Evolutionary conservation across 2,113 vertebrate species (phyloP), one percentile per base, ranked within the genome.

Genomic region (Rallus limicola): DNA sequence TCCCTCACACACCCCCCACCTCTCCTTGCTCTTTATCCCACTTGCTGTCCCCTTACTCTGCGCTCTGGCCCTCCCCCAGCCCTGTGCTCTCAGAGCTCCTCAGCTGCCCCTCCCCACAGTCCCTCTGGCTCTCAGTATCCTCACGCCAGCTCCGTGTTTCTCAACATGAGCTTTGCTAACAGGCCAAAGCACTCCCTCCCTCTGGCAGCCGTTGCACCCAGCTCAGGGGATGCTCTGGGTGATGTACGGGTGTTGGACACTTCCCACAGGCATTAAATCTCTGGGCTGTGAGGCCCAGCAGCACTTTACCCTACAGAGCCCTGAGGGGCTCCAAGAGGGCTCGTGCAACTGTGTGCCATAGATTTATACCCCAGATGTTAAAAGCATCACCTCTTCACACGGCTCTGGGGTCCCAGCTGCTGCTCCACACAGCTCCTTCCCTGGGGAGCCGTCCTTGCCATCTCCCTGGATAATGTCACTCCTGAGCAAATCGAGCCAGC

Each of bases 381-480:
- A 53, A 67, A 59, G 56, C 1, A 0, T 13, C 38, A 60, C 33
- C 68, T 75, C 62, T 42, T 58, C 3, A 4, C 31, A 13, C 50
- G 42, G 46, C 53, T 28, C 33, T 5, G 2, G n/a, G 29, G 53
- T 16, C 59, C 40, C 13, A 13, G 40, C 11, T 13, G 13, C 40
- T 40, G 5, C 55, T n/a, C 63, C 24, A 0, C 42, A 31, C 71
- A 64, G 23, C 4, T 1, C 53, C 11, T 24, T 19, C n/a, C 74
- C 16, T 1, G 0, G 2, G 0, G 58, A 33, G 70, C 46, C 6
- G 29, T 25, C 71, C 38, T 33, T 56, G 23, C 28, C 1, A 0
- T 23, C 34, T 77, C 53, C 44, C 24, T 26, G 23, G 76, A 16
- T 19, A 48, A 38, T 0, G 5, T 19, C 19, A n/a, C 44, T 56